Conservation (phyloP, 2,113 vertebrate species). For the Sebastes schlegelii region DNA sequence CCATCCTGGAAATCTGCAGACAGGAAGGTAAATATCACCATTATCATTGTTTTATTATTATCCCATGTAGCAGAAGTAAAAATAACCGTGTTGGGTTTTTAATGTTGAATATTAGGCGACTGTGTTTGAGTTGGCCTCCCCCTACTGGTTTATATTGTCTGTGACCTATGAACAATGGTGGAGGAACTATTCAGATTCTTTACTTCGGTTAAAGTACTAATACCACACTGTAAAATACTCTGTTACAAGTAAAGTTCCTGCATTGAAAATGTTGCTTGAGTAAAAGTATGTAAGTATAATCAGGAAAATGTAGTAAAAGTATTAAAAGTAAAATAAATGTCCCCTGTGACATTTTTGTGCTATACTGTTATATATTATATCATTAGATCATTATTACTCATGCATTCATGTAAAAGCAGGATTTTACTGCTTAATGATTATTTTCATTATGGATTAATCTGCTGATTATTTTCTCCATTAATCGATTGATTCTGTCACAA, state of each 20-base stretch:
- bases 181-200: background rate
- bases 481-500: background rate
- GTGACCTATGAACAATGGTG: background rate
- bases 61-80: background rate
- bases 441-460: background rate
- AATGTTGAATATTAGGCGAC: background rate
- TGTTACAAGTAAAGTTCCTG: background rate
- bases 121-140: background rate
- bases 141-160: background rate
- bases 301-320: background rate
- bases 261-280: background rate
- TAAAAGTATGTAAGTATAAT: background rate
- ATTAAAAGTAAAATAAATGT: background rate
- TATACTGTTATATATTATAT: background rate
- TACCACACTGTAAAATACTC: background rate
- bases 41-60: background rate
- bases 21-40: background rate
- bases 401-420: background rate
- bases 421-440: background rate
- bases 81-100: background rate
- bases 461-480: background rate
- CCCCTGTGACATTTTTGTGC: too few species aligned
- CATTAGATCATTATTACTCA: background rate
- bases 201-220: background rate
- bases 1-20: constrained; percentile 79